Base-by-base conservation (phyloP, 2,797 vertebrate species). In the Phalanger gymnotis region DNA sequence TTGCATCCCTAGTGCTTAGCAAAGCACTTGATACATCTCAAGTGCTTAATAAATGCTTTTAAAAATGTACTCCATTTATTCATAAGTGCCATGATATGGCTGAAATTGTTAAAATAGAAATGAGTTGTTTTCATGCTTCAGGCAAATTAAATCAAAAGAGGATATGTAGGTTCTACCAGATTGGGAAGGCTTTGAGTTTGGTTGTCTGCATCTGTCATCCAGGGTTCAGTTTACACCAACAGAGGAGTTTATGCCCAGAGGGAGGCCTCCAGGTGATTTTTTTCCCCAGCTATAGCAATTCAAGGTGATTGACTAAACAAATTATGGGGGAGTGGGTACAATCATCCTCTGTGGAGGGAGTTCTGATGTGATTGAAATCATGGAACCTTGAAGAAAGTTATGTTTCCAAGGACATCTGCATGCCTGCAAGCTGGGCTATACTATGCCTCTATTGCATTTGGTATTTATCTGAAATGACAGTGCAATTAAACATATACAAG, bases 381-480 rank as follows among this genome's bases (percentile, higher is more conserved):
- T 40, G 66, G 5, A 40, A 73, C 66, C n/a, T 73, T 40, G 66
- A 73, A 40, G n/a, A 40, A 73, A 73, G 19, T 40, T 73, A 9
- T 40, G 19, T 40, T 73, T 73, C 66, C 66, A n/a, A 22, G 66
- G 10, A 40, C 34, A 66, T 66, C 34, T 73, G 66, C n/a, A 73
- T 40, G 66, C 16, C 66, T 40, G n/a, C 16, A 73, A 73, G 19
- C 19, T 22, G 19, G 6, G 2, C n/a, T 87, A 87, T 1, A 87
- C 9, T 47, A 87, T 51, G 40, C 22, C 22, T 87, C 73, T 87
- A 11, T 27, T 51, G n/a, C 95, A 95, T 95, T 98, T 97, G 97
- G 47, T 93, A 97, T 87, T 97, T 95, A 95, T 53, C 56, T 53
- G 90, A 96, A 92, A 94, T 95, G 95, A 95, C 95, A 94, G 87